A percentile compares a stretch with the other conserved stretches of the same genome.
phyloP scores from a whole-genome alignment of 2,888 invertebrate species.

The Anticlea derivata region DNA sequence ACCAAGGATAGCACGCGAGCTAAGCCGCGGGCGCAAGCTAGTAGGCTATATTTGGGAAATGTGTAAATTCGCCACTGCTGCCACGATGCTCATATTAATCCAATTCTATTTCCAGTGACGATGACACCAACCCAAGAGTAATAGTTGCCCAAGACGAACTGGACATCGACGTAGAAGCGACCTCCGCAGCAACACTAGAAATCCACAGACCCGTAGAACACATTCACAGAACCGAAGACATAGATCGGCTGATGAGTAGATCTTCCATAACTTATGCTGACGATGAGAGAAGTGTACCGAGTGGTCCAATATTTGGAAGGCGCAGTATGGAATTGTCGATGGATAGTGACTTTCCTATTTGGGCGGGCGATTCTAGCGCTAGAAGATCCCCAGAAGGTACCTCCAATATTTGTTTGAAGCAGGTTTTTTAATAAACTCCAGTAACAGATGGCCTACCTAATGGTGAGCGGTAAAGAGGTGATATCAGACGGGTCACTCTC shows the following conservation, averaged over 20 bases:
- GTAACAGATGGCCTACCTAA: no score
- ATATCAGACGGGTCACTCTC: no score
- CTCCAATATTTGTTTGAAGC: background rate
- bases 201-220: conserved; percentile 22
- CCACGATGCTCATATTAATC: no score
- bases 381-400: conserved; percentile 90
- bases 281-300: conserved; percentile 39
- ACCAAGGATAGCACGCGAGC: no score
- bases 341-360: conserved; percentile 69
- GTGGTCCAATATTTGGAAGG: conserved; percentile 62
- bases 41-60: no score
- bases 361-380: conserved; percentile 88
- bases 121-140: conserved; percentile 91
- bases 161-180: conserved; percentile 59
- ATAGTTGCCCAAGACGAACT: conserved; percentile 93
- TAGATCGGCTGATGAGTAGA: conserved; percentile 48
- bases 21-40: no score
- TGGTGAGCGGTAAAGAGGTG: no score
- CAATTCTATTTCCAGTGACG: conserved; percentile 79
- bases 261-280: conserved; percentile 37
- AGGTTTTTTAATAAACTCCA: no score
- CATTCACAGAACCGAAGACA: conserved; percentile 35
- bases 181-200: conserved; percentile 24
- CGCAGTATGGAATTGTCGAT: conserved; percentile 54
- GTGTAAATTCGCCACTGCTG: no score